Percentiles rank a stretch among this genome's conserved stretches.
Conservation (phyloP, 2,113 vertebrate genomes). For the Erpornis zantholeuca region DNA sequence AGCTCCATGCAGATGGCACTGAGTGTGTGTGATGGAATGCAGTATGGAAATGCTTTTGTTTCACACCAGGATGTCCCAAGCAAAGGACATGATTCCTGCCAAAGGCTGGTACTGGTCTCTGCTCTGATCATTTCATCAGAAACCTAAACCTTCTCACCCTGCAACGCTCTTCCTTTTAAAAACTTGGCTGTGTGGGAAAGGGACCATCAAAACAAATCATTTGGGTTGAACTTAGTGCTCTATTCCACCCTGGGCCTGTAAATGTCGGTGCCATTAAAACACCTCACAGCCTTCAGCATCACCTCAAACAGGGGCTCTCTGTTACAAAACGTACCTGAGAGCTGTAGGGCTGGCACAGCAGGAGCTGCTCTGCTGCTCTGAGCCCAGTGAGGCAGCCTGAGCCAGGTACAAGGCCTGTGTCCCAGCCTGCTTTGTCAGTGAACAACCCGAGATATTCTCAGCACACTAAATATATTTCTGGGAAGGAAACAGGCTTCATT, state of each 20-base stretch:
- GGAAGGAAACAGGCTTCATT: not conserved
- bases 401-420: not conserved
- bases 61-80: not conserved
- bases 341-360: fast-evolving
- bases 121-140: not conserved
- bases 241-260: not conserved
- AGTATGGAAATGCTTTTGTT: not conserved
- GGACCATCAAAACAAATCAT: not conserved
- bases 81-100: not conserved
- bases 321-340: not conserved
- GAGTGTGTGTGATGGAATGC: not conserved
- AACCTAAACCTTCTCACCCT: not conserved
- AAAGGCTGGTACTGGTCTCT: not conserved
- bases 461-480: not conserved
- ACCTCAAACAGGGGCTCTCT: not conserved
- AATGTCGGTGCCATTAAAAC: not conserved
- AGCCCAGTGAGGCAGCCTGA: not conserved
- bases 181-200: not conserved
- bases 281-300: not conserved
- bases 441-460: not conserved
- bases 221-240: not conserved
- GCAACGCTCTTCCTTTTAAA: not conserved
- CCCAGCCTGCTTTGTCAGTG: not conserved
- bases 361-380: not conserved
- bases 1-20: not conserved